Evolutionary conservation across 2,888 invertebrate genomes (phyloP), one percentile per base, ranked within the genome.

Genomic region (Meandrusa payeni): DNA sequence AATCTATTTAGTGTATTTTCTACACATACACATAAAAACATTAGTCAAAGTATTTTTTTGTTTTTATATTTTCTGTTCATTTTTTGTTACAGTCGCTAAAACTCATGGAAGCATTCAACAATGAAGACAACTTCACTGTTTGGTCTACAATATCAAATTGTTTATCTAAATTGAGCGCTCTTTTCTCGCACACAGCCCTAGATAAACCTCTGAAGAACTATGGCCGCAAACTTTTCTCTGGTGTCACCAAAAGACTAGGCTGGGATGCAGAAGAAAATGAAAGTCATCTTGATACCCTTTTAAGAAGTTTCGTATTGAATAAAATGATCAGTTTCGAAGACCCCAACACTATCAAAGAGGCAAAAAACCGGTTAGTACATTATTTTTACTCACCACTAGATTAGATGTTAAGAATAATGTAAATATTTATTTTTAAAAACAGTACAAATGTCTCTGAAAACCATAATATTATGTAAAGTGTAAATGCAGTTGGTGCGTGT

Each of bases 41-140:
- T 31, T 15, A 26, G 6, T n/a, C n/a, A n/a, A n/a, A n/a, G n/a
- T n/a, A n/a, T n/a, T n/a, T n/a, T n/a, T n/a, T n/a, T n/a, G n/a
- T n/a, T n/a, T n/a, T n/a, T 12, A 3, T 6, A 6, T 7, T 15
- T 39, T 38, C 47, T 26, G 15, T 52, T 71, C 5, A 11, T 12
- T 24, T 32, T 9, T 31, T 32, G 13, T 43, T 74, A 6, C 74
- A 85, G 82, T 89, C 89, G 0, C 82, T 98, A 38, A 92, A 94
- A 64, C 88, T 98, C n/a, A 92, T 97, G 66, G 91, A 93, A 59
- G 95, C 97, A 0, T 97, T 93, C 70, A 90, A 91, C 50, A 92
- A 94, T 55, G 97, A 98, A 75, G 93, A 92, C 22, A 95, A 97
- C 77, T 98, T 94, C 82, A 97, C 97, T 0, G 98, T 98, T 0